Evolutionary conservation across 2,888 invertebrate species (phyloP), one percentile per base, ranked within the genome.

Genomic region (Xanthia icteritia): DNA sequence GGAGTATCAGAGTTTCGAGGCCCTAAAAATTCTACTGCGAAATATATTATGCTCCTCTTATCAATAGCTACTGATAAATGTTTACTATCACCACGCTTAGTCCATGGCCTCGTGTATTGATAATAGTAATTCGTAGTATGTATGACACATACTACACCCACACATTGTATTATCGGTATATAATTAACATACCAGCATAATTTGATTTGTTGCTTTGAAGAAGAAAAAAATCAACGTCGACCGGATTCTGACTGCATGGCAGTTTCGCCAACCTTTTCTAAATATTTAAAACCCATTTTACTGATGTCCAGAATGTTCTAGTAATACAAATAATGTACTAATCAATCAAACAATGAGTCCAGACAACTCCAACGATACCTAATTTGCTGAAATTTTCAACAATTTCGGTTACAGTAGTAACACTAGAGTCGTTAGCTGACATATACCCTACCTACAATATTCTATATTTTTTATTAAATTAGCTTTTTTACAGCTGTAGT

Each of bases 51-150:
- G 54, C 27, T 80, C 20, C 31, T 79, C 51, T 61, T 77, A 77
- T 77, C 80, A 80, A 80, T 45, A 36, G 36, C 80, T 77, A 80
- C 61, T 61, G 71, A 80, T 77, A 77, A 70, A n/a, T 17, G 51
- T 61, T 0, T 61, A 61, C 27, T 77, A 80, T 61, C 72, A 61
- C 27, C 42, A 61, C 36, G n/a, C n/a, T 45, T 8, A 51, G 51
- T 5, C 8, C 42, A 31, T 3, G 77, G 63, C 61, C 60, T 74
- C 60, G 61, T 75, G 65, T 58, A 17, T 36, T 61, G 71, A 77
- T 71, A 80, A 51, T 60, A 70, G 51, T 71, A 45, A 80, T 51
- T 61, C 27, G 27, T 70, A 54, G 51, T 61, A 70, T 45, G 42
- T 61, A 61, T 45, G 80, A 45, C 42, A 61, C 42, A 61, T 31